Percentiles rank a stretch among this genome's conserved stretches.
Conservation (phyloP, 2,888 invertebrate species). For the Synergus laeviventris region DNA sequence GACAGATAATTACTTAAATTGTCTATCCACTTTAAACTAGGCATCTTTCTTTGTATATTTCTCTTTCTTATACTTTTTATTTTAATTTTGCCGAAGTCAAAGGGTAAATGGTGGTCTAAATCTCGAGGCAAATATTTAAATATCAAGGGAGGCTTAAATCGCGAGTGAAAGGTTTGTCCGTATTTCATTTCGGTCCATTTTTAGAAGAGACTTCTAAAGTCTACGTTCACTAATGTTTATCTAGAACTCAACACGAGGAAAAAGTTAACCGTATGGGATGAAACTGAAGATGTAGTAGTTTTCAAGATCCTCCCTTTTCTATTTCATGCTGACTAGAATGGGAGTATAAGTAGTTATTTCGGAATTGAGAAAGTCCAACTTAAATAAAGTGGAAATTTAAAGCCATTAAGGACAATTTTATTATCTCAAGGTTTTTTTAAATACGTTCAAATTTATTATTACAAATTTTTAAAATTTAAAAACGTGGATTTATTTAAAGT, state of each 20-base stretch:
- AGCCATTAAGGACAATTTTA: neutral
- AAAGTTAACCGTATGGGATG: slow-evolving; percentile 9
- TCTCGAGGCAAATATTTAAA: slow-evolving; percentile 26
- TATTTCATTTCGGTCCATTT: slow-evolving; percentile 4
- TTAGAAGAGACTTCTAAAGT: slow-evolving; percentile 7
- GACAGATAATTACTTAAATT: slow-evolving; percentile 10
- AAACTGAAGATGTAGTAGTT: slow-evolving; percentile 26
- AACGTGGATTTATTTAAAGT: neutral
- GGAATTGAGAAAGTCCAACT: neutral
- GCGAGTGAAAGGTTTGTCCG: slow-evolving; percentile 4
- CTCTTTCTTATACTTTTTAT: neutral
- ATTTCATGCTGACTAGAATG: slow-evolving; percentile 9
- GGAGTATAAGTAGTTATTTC: neutral
- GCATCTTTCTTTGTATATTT: neutral
- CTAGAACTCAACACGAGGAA: slow-evolving; percentile 4
- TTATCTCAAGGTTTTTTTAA: neutral
- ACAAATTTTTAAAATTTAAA: too few relatives aligned
- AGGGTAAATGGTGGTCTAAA: slow-evolving; percentile 26
- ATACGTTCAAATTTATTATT: neutral
- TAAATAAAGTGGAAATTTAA: slow-evolving; percentile 16
- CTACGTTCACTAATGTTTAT: slow-evolving; percentile 11
- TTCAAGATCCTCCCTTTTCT: slow-evolving; percentile 20
- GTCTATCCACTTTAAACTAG: slow-evolving; percentile 4
- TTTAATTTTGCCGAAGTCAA: neutral
- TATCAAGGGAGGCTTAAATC: slow-evolving; percentile 15